Conservation (phyloP, 1,140 invertebrate genomes). For the Sarcophaga bullata region DNA sequence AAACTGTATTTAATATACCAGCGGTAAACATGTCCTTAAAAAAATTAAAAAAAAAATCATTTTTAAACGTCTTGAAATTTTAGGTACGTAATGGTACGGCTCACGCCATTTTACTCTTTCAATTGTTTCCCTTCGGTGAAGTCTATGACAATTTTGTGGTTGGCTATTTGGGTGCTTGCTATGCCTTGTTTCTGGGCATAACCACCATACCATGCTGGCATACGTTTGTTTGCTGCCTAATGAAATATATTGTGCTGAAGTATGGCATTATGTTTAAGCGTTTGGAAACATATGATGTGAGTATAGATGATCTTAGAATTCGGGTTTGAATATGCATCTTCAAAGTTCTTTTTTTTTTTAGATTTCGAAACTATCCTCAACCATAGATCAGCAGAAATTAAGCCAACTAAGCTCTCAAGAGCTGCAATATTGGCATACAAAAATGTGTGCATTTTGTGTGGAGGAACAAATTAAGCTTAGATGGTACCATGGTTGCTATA, state of each 20-base stretch:
- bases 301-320: neutral
- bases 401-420: conserved; percentile 44
- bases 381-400: neutral
- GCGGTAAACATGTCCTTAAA: conserved; percentile 42
- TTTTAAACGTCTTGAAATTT: neutral
- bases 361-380: neutral
- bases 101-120: conserved; percentile 53
- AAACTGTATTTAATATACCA: conserved; percentile 53
- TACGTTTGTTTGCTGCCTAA: conserved; percentile 58
- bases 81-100: conserved; percentile 48
- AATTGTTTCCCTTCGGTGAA: conserved; percentile 55
- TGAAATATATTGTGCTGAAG: conserved; percentile 56
- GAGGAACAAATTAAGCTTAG: conserved; percentile 52
- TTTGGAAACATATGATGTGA: neutral
- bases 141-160: conserved; percentile 54
- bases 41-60: too few relatives aligned
- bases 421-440: conserved; percentile 47
- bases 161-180: conserved; percentile 55
- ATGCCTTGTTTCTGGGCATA: conserved; percentile 52
- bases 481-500: neutral
- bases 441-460: conserved; percentile 50
- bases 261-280: conserved; percentile 47
- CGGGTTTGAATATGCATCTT: neutral
- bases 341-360: neutral
- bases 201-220: conserved; percentile 61